phyloP scores from a whole-genome alignment of 2,888 invertebrate species.

The Nymphalis urticae region DNA sequence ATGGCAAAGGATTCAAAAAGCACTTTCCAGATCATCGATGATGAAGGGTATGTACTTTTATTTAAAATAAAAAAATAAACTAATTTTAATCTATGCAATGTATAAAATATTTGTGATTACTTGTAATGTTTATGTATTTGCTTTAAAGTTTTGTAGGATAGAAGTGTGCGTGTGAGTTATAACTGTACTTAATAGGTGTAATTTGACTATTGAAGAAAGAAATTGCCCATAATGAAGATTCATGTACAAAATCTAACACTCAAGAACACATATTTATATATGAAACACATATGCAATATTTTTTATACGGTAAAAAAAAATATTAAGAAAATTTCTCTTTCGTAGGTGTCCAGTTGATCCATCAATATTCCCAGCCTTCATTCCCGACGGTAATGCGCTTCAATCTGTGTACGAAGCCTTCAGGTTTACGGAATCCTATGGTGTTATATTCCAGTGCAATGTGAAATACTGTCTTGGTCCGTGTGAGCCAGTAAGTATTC shows the following conservation, averaged over 20 bases:
- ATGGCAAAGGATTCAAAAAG: slow-evolving; percentile 98
- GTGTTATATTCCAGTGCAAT: slow-evolving; percentile 98
- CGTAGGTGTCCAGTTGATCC: slow-evolving; percentile 94
- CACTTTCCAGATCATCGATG: slow-evolving; percentile 97
- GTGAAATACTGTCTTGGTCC: slow-evolving; percentile 97
- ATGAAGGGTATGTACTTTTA: slow-evolving; percentile 86
- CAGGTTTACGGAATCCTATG: slow-evolving; percentile 97
- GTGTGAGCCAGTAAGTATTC: slow-evolving; percentile 90
- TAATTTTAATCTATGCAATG: not conserved
- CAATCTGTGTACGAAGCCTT: slow-evolving; percentile 97
- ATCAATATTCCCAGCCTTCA: slow-evolving; percentile 95
- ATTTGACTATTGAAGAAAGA: not conserved
- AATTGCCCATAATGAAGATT: not conserved
- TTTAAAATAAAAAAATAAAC: not conserved
- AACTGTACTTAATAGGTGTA: not conserved
- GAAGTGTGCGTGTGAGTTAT: not conserved
- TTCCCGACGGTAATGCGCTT: slow-evolving; percentile 93
- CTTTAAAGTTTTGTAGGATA: not conserved
- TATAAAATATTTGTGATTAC: not conserved
- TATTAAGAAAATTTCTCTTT: slow-evolving; percentile 9
- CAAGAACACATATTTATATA: not conserved
- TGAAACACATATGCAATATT: not conserved
- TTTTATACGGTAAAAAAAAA: not conserved
- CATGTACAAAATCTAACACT: not conserved
- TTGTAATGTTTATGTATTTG: not conserved